Evolutionary conservation across 2,888 invertebrate species (phyloP), one percentile per base, ranked within the genome.

Genomic region (Mesorhabditis belari): DNA sequence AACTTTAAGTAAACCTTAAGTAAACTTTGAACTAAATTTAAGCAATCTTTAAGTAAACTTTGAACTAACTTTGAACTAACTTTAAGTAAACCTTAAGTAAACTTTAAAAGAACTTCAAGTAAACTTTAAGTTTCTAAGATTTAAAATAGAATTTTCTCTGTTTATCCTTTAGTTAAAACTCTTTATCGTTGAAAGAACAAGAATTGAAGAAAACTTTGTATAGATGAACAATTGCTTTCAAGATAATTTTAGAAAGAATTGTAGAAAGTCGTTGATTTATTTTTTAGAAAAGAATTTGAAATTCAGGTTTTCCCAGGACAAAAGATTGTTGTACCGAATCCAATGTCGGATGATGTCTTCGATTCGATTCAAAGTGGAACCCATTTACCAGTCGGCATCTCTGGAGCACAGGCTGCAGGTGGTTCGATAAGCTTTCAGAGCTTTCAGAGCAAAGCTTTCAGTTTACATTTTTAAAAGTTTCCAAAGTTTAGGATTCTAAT

Each of bases 261-360:
- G 12, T 52, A 19, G 21, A 12, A n/a, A 21, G 12, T 23, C n/a
- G 52, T 52, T 9, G 21, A 25, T 23, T 19, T 62, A 17, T 17
- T n/a, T 51, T 5, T 17, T 23, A 6, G 19, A 1, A 44, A 17
- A 21, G 17, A n/a, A 9, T 19, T 9, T 52, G 24, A n/a, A 28
- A 65, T 77, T 60, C 27, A 75, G 76, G 77, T 79, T 5, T 79
- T 79, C 55, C 74, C 78, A 44, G 79, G 78, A 5, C 78, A 79
- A 64, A 74, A 73, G 60, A 73, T 79, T 5, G 62, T 75, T 19
- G 79, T 79, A 3, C 79, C 79, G 1, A 53, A 70, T 3, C 66
- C 71, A 6, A 61, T 62, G 51, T 60, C 72, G 1, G 74, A 74
- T 57, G 74, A 74, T 55, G 74, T 74, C 4, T 74, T 71, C 55